Percentiles rank a stretch among this genome's conserved stretches.
phyloP scores from a whole-genome alignment of 2,888 invertebrate genomes.

The Tineola bisselliella region DNA sequence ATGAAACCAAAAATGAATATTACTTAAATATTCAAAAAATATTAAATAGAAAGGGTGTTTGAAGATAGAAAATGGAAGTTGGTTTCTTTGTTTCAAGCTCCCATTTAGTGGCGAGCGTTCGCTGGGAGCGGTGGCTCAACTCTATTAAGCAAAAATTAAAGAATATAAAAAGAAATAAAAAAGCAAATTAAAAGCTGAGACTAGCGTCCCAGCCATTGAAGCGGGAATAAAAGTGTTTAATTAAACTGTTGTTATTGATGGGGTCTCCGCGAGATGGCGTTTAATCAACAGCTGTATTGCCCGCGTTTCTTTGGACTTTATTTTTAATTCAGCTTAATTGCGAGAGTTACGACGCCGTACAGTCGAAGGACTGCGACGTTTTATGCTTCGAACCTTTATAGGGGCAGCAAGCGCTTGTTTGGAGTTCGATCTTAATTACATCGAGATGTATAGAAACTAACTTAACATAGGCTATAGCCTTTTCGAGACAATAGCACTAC shows the following conservation, averaged over 20 bases:
- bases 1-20: too few species aligned
- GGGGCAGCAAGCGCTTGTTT: constrained; percentile 21
- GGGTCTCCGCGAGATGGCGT: constrained; percentile 61
- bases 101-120: constrained; percentile 26
- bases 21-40: not conserved
- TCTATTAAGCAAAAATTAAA: constrained; percentile 40
- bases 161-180: constrained; percentile 36
- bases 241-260: constrained; percentile 66
- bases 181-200: constrained; percentile 47
- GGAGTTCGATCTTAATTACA: constrained; percentile 36
- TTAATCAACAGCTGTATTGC: constrained; percentile 52
- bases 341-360: constrained; percentile 49
- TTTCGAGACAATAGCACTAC: not conserved
- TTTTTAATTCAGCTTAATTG: constrained; percentile 64
- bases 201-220: constrained; percentile 46
- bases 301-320: constrained; percentile 45
- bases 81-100: constrained; percentile 32
- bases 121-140: constrained; percentile 28
- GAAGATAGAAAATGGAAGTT: not conserved
- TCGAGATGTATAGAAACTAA: constrained; percentile 20
- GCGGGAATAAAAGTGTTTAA: constrained; percentile 63
- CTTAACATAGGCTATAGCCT: constrained; percentile 25
- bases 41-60: not conserved
- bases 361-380: constrained; percentile 38
- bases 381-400: constrained; percentile 45